Evolutionary conservation across 2,797 vertebrate species (phyloP).

Genomic region (Acestrorhynchus altus): DNA sequence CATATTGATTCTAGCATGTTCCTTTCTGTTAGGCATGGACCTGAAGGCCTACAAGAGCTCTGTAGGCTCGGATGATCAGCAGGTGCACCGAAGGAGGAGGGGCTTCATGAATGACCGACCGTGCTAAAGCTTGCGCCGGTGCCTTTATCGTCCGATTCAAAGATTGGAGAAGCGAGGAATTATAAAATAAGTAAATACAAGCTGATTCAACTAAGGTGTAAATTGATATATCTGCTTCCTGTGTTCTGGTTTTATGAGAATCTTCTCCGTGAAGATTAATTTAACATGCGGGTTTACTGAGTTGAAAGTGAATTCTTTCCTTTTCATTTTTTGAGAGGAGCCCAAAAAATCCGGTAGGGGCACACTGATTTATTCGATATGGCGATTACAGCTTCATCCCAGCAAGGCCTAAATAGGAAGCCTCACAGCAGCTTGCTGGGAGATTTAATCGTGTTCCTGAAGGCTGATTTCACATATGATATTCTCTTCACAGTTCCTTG

Average conservation of each 20-base stretch:
- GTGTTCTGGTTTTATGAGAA: constrained; percentile 14
- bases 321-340: constrained; percentile 2
- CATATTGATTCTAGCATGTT: constrained; percentile 36
- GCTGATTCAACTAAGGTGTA: constrained; percentile 9
- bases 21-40: constrained; percentile 17
- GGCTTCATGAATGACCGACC: neutral
- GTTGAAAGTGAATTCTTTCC: constrained; percentile 30
- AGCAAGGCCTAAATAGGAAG: neutral
- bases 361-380: neutral
- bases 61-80: neutral
- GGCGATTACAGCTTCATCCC: neutral
- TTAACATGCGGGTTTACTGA: constrained; percentile 10
- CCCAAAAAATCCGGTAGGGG: constrained; percentile 12
- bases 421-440: neutral
- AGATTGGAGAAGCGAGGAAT: neutral
- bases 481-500: neutral
- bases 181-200: neutral
- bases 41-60: neutral
- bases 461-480: neutral
- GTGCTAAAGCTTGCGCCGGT: neutral
- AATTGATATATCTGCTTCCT: constrained; percentile 12
- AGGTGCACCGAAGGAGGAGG: neutral
- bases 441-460: neutral
- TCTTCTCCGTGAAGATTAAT: constrained; percentile 7
- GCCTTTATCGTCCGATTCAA: neutral